Evolutionary conservation across 2,113 vertebrate genomes (phyloP), one percentile per base, ranked within the genome.

Genomic region (Lycaon pictus): DNA sequence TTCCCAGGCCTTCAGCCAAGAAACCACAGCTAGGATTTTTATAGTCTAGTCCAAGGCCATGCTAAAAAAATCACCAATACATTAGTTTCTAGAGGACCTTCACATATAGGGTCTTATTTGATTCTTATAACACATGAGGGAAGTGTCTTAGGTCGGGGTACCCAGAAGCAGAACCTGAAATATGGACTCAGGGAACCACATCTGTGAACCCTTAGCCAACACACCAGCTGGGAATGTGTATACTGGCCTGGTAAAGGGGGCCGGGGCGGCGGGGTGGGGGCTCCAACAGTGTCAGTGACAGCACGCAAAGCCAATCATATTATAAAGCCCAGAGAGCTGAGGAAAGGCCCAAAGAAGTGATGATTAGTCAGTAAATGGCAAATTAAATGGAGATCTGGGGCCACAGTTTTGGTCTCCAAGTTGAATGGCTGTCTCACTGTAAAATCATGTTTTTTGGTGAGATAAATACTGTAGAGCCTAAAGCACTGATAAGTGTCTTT

Each of bases 21-120:
- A 97, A 88, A 27, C 69, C 32, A 76, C 53, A 22, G 63, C 37
- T 82, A 53, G 65, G 60, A 86, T 60, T 81, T 77, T 35, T n/a
- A 23, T 0, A 67, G 87, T 15, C 27, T 72, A 32, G 17, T 90
- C 58, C 53, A 71, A 85, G 86, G 72, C 3, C 67, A 48, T 11
- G 16, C 11, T 62, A 65, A 84, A 92, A 43, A 43, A 23, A 55
- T 62, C 60, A 63, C 0, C 15, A 35, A 48, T 65, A 25, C 25
- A 62, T 51, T 16, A 32, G 43, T 88, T 94, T 88, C 89, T 62
- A 80, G 92, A 97, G 29, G 62, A 37, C 56, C 43, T 82, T 23
- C 43, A 32, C 23, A 29, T 13, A 29, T 0, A 62, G 48, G 86
- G 74, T 35, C 69, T 87, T 32, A 65, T 1, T 58, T 29, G 55